A percentile compares a stretch with the other conserved stretches of the same genome.
Conservation (phyloP, 92 coral and sea anemone species). For the Nematostella vectensis region DNA sequence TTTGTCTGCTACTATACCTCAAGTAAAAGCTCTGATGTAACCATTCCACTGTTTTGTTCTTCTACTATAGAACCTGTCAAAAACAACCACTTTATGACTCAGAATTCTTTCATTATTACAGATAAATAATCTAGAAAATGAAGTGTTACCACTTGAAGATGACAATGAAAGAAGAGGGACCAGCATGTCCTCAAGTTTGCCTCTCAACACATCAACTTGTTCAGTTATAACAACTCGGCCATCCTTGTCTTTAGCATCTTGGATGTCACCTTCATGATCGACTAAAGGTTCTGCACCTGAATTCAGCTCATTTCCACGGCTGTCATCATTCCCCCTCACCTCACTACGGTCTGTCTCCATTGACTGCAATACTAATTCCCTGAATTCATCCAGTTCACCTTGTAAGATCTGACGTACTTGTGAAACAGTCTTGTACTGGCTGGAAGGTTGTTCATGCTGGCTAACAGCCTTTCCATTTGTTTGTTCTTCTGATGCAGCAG, state of each 20-base stretch:
- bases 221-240: background rate
- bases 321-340: background rate
- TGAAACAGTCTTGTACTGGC: background rate
- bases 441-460: background rate
- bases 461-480: background rate
- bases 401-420: slow-evolving; percentile 6
- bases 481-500: background rate
- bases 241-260: background rate
- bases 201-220: background rate
- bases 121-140: too few species aligned
- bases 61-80: too few species aligned
- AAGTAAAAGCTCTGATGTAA: too few species aligned
- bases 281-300: background rate
- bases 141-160: too few species aligned
- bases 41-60: too few species aligned
- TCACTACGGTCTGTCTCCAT: background rate
- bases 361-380: background rate
- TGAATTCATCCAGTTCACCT: slow-evolving; percentile 15
- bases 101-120: too few species aligned
- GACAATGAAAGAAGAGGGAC: too few species aligned
- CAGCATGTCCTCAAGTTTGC: background rate
- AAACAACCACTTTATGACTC: too few species aligned
- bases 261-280: background rate
- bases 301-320: background rate
- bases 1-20: too few species aligned